Percentiles rank a stretch among this genome's conserved stretches.
Conservation (phyloP, 2,888 invertebrate genomes). For the Euphydryas editha region DNA sequence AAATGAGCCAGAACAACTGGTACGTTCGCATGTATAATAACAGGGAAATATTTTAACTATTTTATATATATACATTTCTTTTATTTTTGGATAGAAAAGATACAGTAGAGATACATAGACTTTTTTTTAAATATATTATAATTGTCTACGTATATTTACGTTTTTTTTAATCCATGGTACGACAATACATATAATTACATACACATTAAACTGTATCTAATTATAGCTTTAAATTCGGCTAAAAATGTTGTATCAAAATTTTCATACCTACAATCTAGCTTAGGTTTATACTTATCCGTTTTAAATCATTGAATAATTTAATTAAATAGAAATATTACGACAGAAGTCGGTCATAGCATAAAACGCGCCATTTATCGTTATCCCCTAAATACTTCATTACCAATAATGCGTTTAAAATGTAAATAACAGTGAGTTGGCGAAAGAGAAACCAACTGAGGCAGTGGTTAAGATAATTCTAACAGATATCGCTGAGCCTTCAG, state of each 20-base stretch:
- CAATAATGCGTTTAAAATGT: conserved; percentile 38
- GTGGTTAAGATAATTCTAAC: conserved; percentile 34
- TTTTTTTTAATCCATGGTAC: no score
- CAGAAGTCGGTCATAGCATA: background rate
- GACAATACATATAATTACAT: no score
- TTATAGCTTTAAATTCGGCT: no score
- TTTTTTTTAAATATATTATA: no score
- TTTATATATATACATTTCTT: background rate
- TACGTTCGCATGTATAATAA: background rate
- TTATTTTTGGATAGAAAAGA: background rate
- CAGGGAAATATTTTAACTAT: background rate
- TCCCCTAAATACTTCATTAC: conserved; percentile 23
- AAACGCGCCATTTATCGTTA: background rate
- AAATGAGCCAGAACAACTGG: background rate
- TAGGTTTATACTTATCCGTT: background rate
- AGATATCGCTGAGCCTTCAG: conserved; percentile 36
- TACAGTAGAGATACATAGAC: background rate
- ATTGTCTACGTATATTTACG: no score
- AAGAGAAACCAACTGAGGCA: conserved; percentile 43
- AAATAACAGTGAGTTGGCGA: conserved; percentile 44
- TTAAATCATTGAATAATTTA: background rate
- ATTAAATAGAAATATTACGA: background rate
- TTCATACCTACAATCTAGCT: background rate
- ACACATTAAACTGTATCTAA: no score
- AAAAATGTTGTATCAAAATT: background rate